Evolutionary conservation across 2,797 vertebrate species (phyloP).

Genomic region (Sarcoramphus papa): DNA sequence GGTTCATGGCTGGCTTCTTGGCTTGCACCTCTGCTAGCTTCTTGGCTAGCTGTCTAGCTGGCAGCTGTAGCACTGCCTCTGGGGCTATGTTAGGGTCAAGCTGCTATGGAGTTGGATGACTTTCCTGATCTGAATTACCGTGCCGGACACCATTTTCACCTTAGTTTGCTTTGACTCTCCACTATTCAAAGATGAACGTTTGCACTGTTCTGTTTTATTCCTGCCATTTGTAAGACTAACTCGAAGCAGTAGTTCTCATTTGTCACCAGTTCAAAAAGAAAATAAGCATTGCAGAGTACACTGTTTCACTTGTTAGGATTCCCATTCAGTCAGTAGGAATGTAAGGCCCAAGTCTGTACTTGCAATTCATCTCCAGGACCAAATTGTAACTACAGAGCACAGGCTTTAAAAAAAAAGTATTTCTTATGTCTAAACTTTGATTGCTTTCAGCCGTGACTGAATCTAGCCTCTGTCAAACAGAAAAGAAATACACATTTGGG

Average conservation of each 20-base stretch:
- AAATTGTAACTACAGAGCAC: not conserved
- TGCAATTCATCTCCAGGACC: not conserved
- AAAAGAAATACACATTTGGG: not conserved
- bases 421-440: not conserved
- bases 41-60: constrained; percentile 11
- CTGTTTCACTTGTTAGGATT: not conserved
- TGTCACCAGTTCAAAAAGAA: constrained; percentile 2
- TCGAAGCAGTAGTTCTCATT: not conserved
- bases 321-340: not conserved
- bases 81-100: not conserved
- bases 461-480: not conserved
- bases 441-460: not conserved
- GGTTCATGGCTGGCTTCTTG: constrained; percentile 26
- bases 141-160: not conserved
- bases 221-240: constrained; percentile 13
- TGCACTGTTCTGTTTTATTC: not conserved
- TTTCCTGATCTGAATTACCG: not conserved
- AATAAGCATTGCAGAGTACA: not conserved
- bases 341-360: not conserved
- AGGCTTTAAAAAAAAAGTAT: not conserved
- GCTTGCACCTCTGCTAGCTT: not conserved
- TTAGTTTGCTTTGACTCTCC: not conserved
- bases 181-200: not conserved
- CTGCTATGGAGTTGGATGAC: not conserved
- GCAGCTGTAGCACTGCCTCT: not conserved